Base-by-base conservation (phyloP, 2,797 vertebrate species). In the Cephalopachus bancanus region DNA sequence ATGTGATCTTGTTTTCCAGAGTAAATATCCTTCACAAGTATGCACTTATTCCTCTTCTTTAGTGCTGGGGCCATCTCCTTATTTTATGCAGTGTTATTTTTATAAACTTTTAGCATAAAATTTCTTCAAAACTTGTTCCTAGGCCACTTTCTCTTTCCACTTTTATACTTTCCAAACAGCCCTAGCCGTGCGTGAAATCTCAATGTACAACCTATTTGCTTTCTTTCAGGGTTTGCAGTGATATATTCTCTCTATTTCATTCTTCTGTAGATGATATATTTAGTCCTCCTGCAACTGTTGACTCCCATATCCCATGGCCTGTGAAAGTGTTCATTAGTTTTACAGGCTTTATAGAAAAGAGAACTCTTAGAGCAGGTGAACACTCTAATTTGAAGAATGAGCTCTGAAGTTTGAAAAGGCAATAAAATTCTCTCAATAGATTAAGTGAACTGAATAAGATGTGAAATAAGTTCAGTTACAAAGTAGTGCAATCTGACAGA, bases 321-420 rank as follows among this genome's bases (percentile, higher is more conserved):
- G 11, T 96, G 76, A 94, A 69, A 81, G 9, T 75, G 10, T 93
- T 91, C 55, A 19, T 84, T 89, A 49, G 2, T 86, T 85, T 89
- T 79, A 51, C 7, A 10, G 17, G 59, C 28, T 91, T 92, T 83
- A 86, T 22, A 51, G 57, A 19, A 83, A 94, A 81, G 72, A 57
- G 55, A 76, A 87, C 75, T 49, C 33, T 74, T 86, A 74, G 71
- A 30, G 33, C 44, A 79, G 62, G 24, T 74, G 49, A 81, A 20
- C 16, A 93, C 44, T 59, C 33, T 89, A 55, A 26, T 44, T 94
- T 44, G 49, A 51, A 71, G 79, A 71, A 9, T 80, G 65, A 93
- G 85, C 51, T 80, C 49, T 92, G 76, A 95, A 92, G 49, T 92
- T 55, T 49, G 71, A 90, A 92, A 96, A 60, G 78, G 64, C 80